A percentile compares a stretch with the other conserved stretches of the same genome.
These are phyloP conservation scores for Cyaniris semiargus DNA, from an alignment of 2,888 invertebrate species.

Conservation along the genomic window DNA sequence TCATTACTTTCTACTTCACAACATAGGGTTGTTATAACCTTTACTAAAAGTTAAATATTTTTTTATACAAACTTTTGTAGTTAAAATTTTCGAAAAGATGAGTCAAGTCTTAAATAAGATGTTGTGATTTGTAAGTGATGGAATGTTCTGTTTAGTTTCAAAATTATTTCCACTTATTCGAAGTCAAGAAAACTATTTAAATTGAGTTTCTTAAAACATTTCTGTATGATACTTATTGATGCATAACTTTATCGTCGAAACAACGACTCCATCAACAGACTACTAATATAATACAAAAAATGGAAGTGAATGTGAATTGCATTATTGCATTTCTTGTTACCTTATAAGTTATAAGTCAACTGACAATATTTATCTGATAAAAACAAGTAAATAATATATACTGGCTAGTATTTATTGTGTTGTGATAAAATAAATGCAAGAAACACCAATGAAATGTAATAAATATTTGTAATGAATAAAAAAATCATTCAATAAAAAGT, in stretches of 20 bases:
- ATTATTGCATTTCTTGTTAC: background rate
- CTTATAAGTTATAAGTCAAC: background rate
- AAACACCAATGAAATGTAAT: background rate
- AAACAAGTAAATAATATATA: background rate
- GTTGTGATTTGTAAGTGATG: background rate
- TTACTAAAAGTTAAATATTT: too few species aligned
- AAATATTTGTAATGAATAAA: slow-evolving; percentile 21
- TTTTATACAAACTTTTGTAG: too few species aligned
- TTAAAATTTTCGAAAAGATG: too few species aligned
- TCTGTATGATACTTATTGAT: background rate
- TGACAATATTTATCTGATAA: background rate
- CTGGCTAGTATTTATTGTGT: background rate
- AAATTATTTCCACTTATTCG: background rate
- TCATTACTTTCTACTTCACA: too few species aligned
- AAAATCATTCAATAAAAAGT: slow-evolving; percentile 11
- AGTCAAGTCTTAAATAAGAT: too few species aligned
- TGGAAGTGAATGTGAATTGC: background rate
- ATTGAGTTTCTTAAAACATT: background rate
- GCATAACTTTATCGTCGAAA: background rate
- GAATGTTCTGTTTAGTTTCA: background rate
- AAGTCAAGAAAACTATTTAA: too few species aligned
- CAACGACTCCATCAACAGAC: background rate
- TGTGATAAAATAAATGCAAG: slow-evolving; percentile 27
- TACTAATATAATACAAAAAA: background rate
- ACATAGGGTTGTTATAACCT: too few species aligned